Base-by-base conservation (phyloP, 1,140 invertebrate genomes). In the Aphis gossypii region DNA sequence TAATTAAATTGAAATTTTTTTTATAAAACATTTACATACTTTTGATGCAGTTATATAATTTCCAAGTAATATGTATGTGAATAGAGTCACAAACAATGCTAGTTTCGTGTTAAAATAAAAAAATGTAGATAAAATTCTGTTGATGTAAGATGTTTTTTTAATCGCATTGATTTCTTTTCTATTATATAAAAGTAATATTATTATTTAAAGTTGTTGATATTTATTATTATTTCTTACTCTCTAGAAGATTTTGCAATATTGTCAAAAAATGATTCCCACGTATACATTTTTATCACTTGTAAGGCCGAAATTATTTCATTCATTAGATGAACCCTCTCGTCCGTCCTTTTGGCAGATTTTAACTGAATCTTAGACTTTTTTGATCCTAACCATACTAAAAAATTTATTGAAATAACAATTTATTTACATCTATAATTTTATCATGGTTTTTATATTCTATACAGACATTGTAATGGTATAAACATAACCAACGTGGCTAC, bases 241-340 rank as follows among this genome's bases (percentile, higher is more conserved):
- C 97, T 95, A n/a, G 96, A 96, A 48, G 95, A 94, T 76, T 96
- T 95, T 5, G 97, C 96, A 82, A 98, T 96, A 92, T 96, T 96
- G 76, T 96, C 96, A 95, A 98, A 98, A 0, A 97, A 96, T 94
- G 96, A 96, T 95, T 98, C 98, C 98, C 98, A 98, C 2, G 97
- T 97, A 94, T 98, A 98, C 98, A 99, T 98, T 96, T 99, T 99
- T 46, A 99, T 98, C 3, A 98, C 97, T 95, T 98, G 97, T 94
- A 99, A 98, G 1, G 98, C 98, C 87, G 96, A 96, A 38, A 99
- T 97, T 35, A 99, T 97, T 95, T 99, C 98, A 95, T 97, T 98
- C 97, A 99, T 98, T 90, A 98, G 95, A 88, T 97, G 96, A 1
- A 99, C 97, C 94, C 98, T 96, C 94, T 98, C 97, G 95, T 99